Evolutionary conservation across 2,888 invertebrate species (phyloP).

Genomic region (Dolomedes plantarius): DNA sequence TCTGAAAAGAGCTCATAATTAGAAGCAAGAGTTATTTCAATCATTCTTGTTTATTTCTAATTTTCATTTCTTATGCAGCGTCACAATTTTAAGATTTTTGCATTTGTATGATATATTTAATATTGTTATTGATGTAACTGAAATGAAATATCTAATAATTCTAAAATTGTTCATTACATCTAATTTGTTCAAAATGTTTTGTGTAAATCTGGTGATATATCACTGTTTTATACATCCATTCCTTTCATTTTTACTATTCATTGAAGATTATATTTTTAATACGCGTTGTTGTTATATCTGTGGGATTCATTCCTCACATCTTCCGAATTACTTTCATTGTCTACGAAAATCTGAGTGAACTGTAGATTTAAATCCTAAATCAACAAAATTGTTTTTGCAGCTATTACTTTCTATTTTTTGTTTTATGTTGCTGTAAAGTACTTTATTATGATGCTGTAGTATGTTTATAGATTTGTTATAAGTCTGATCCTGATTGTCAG

Average conservation of each 20-base stretch:
- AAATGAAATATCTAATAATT: not conserved
- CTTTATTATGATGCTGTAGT: too few species aligned
- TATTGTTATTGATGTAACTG: not conserved
- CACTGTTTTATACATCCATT: not conserved
- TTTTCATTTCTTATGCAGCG: not conserved
- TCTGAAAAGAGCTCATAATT: slow-evolving; percentile 79
- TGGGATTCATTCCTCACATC: not conserved
- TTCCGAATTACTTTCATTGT: not conserved
- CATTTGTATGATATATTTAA: not conserved
- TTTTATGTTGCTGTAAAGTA: too few species aligned
- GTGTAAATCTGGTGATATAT: not conserved
- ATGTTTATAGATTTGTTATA: too few species aligned
- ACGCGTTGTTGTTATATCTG: not conserved
- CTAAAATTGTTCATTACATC: not conserved
- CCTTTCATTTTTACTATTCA: not conserved
- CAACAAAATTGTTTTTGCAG: not conserved
- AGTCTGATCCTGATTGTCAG: too few species aligned
- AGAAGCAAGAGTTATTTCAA: not conserved
- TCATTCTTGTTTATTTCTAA: not conserved
- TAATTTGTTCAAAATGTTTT: not conserved
- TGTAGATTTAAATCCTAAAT: too few species aligned
- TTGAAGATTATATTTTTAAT: not conserved
- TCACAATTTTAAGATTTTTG: not conserved
- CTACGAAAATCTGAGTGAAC: not conserved
- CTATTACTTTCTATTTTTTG: not conserved